Percentiles rank a stretch among this genome's conserved stretches.
Evolutionary conservation across 2,113 vertebrate species (phyloP).

Genomic region (Oncorhynchus mykiss): DNA sequence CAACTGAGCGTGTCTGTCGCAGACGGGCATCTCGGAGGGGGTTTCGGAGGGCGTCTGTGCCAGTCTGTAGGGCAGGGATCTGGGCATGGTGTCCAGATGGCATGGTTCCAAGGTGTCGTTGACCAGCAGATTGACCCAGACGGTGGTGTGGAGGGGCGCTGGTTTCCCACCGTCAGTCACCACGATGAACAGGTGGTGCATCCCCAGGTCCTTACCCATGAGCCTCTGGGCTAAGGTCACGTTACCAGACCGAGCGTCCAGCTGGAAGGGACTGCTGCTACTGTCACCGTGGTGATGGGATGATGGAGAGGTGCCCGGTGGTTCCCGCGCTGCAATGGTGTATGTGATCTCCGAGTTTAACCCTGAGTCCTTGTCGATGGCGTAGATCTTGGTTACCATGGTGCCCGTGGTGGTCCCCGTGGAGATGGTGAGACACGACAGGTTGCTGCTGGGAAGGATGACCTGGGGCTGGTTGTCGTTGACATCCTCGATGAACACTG

Average conservation of each 20-base stretch:
- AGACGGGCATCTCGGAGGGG: slow-evolving; percentile 18
- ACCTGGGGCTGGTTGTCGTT: slow-evolving; percentile 78
- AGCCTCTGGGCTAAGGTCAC: slow-evolving; percentile 66
- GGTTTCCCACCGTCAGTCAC: slow-evolving; percentile 72
- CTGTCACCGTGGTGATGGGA: slow-evolving; percentile 7
- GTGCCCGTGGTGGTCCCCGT: slow-evolving; percentile 57
- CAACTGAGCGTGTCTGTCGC: slow-evolving; percentile 32
- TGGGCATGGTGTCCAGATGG: slow-evolving; percentile 58
- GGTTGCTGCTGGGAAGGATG: slow-evolving; percentile 72
- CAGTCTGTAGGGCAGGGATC: slow-evolving; percentile 29
- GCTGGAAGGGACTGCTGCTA: slow-evolving; percentile 58
- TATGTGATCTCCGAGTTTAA: slow-evolving; percentile 75
- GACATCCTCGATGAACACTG: slow-evolving; percentile 74
- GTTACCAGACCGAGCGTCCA: slow-evolving; percentile 70
- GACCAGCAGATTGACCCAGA: slow-evolving; percentile 76
- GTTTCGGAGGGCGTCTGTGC: slow-evolving; percentile 35
- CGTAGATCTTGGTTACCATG: slow-evolving; percentile 70
- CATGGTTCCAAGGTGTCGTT: slow-evolving; percentile 67
- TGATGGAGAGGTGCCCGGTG: slow-evolving; percentile 11
- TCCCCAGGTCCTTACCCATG: slow-evolving; percentile 60
- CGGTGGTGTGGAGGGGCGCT: slow-evolving; percentile 66
- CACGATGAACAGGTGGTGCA: slow-evolving; percentile 73
- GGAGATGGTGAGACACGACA: slow-evolving; percentile 69
- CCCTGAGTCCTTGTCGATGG: slow-evolving; percentile 69
- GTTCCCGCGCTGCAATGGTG: slow-evolving; percentile 47